Conservation (phyloP, 2,797 vertebrate genomes). For the Acridotheres tristis region DNA sequence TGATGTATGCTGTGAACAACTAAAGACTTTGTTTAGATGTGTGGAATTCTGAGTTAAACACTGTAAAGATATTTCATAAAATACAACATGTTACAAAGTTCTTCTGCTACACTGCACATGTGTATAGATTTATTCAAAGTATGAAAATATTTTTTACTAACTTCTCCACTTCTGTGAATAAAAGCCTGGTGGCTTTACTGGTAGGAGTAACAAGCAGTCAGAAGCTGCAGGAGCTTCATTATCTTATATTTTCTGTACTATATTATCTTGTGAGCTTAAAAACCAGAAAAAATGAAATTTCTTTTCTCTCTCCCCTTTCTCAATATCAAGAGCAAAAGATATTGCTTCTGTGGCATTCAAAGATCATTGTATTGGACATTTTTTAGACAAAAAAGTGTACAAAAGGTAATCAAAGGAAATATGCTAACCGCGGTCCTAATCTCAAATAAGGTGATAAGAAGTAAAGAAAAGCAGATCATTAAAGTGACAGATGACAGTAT, state of each 20-base stretch:
- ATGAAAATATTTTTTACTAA: not conserved
- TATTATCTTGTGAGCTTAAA: not conserved
- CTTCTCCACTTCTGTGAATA: not conserved
- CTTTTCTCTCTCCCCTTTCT: not conserved
- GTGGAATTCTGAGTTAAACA: constrained; percentile 15
- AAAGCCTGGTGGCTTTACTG: not conserved
- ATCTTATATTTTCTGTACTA: not conserved
- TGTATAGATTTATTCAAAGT: not conserved
- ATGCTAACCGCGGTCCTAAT: not conserved
- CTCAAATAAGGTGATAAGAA: not conserved
- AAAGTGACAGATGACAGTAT: not conserved
- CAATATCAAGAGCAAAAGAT: not conserved
- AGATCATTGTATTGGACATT: not conserved
- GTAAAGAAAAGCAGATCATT: not conserved
- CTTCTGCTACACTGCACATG: not conserved
- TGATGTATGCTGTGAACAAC: not conserved
- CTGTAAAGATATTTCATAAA: not conserved
- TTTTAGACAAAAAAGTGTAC: not conserved
- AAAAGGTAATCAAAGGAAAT: not conserved
- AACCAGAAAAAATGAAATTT: not conserved
- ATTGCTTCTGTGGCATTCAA: not conserved
- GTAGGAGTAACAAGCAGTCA: not conserved
- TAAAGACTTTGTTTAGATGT: not conserved
- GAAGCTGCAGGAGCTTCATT: not conserved
- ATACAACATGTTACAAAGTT: not conserved